phyloP scores from a whole-genome alignment of 2,797 vertebrate genomes.

The Hafferia zeledoni region DNA sequence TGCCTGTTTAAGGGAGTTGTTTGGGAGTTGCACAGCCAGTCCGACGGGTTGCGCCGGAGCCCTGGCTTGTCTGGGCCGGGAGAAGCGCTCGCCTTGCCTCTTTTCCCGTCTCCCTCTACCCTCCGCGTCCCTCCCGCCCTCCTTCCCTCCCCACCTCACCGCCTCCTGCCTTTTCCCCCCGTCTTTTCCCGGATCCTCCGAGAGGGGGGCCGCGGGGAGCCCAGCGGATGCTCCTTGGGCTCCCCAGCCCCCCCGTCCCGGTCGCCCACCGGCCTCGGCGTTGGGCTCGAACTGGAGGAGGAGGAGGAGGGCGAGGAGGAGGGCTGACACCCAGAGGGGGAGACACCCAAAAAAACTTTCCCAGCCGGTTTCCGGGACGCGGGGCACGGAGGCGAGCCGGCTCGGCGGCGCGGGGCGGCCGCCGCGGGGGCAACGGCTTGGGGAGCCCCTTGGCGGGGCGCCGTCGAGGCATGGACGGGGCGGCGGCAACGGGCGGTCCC shows the following conservation, averaged over 20 bases:
- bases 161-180: background rate
- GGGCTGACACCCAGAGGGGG: background rate
- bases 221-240: background rate
- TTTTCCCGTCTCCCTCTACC: constrained; percentile 34
- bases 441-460: background rate
- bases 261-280: background rate
- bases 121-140: background rate
- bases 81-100: constrained; percentile 48
- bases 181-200: background rate
- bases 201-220: background rate
- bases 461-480: constrained; percentile 24
- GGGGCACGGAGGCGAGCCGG: constrained; percentile 1
- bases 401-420: constrained; percentile 18
- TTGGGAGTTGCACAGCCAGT: constrained; percentile 87
- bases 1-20: constrained; percentile 15
- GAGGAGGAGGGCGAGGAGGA: background rate
- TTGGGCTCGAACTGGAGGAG: background rate
- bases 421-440: background rate
- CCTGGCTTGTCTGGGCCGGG: constrained; percentile 71
- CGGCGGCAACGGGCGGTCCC: background rate
- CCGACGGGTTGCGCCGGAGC: constrained; percentile 86
- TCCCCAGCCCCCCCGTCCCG: background rate
- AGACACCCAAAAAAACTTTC: constrained; percentile 35
- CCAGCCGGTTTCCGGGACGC: constrained; percentile 25
- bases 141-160: background rate